Conservation (phyloP, 2,888 invertebrate genomes). For the Hanleya hanleyi region DNA sequence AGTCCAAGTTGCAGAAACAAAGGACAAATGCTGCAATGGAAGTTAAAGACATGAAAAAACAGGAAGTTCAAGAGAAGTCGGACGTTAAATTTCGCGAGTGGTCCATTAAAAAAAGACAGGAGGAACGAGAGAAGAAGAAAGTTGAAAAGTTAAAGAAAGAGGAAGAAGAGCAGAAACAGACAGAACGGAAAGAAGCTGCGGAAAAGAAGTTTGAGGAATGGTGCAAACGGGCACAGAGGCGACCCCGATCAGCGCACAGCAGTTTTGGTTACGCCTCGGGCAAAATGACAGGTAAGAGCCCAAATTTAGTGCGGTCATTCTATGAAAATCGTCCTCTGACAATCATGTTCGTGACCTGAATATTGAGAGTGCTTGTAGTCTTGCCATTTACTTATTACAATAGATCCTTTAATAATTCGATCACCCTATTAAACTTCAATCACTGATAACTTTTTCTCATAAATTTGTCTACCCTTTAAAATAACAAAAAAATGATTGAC, state of each 20-base stretch:
- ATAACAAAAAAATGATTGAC: too few species aligned
- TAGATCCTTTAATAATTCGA: too few species aligned
- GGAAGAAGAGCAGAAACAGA: conserved; percentile 48
- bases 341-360: too few species aligned
- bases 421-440: too few species aligned
- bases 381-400: too few species aligned
- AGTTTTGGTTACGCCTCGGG: too few species aligned
- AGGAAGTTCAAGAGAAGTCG: conserved; percentile 37
- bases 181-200: conserved; percentile 48
- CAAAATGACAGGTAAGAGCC: too few species aligned
- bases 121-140: conserved; percentile 50
- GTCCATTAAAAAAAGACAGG: conserved; percentile 42
- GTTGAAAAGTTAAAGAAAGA: conserved; percentile 50
- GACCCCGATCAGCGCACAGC: conserved; percentile 56
- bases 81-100: conserved; percentile 43
- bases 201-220: conserved; percentile 59
- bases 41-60: conserved; percentile 35
- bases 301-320: too few species aligned
- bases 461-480: too few species aligned
- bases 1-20: conserved; percentile 38
- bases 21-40: conserved; percentile 28
- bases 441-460: too few species aligned
- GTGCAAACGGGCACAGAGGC: conserved; percentile 51
- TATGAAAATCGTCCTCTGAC: too few species aligned
- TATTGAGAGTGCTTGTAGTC: too few species aligned